These are phyloP conservation scores for Rhabdophis nuchalis DNA, from an alignment of 2,797 vertebrate genomes.

Conservation along the genomic window DNA sequence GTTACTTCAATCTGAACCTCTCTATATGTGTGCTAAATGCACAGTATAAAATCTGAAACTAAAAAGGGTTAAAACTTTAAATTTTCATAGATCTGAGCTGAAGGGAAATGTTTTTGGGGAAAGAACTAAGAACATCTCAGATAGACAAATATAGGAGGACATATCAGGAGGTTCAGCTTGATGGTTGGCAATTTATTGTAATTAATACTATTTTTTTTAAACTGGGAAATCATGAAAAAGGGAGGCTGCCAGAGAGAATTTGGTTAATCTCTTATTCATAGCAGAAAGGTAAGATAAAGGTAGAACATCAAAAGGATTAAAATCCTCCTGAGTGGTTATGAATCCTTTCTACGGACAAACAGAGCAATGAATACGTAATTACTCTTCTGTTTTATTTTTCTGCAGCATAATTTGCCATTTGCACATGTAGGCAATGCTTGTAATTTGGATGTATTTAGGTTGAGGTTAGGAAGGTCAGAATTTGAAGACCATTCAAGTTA, in stretches of 20 bases:
- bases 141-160: background rate
- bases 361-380: background rate
- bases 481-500: background rate
- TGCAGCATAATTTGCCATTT: background rate
- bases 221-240: background rate
- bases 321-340: background rate
- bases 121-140: background rate
- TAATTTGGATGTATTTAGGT: background rate
- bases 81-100: background rate
- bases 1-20: background rate
- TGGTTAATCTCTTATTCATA: background rate
- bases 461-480: background rate
- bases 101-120: background rate
- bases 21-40: background rate
- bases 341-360: background rate
- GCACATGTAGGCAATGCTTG: background rate
- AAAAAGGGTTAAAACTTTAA: background rate
- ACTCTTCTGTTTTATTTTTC: background rate
- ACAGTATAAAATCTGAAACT: background rate
- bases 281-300: background rate
- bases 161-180: background rate
- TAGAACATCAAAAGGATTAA: background rate
- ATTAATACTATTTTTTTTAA: background rate
- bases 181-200: background rate
- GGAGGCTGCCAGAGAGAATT: background rate